Percentiles rank a stretch among this genome's conserved stretches.
Evolutionary conservation across 2,888 invertebrate species (phyloP).

Genomic region (Chrysotoxum bicinctum): DNA sequence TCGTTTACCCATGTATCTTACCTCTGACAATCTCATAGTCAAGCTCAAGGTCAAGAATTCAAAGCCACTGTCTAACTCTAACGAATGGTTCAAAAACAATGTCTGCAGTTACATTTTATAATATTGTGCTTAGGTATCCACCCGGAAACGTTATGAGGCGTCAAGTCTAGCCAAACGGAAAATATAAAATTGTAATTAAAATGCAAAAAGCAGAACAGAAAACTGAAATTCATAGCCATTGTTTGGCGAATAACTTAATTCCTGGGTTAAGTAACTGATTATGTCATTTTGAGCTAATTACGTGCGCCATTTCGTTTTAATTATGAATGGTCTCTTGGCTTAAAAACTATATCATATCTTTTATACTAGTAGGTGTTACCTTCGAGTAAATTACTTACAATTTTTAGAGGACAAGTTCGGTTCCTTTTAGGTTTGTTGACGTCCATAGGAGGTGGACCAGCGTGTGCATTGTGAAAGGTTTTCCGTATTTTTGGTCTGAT

Average conservation of each 20-base stretch:
- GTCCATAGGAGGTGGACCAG: slow-evolving; percentile 57
- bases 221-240: slow-evolving; percentile 44
- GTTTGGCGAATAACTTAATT: slow-evolving; percentile 40
- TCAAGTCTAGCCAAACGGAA: slow-evolving; percentile 38
- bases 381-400: slow-evolving; percentile 77
- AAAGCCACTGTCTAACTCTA: slow-evolving; percentile 7
- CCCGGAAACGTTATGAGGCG: slow-evolving; percentile 51
- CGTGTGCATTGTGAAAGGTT: slow-evolving; percentile 61
- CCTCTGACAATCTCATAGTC: slow-evolving; percentile 24
- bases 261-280: slow-evolving; percentile 27
- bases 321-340: neutral
- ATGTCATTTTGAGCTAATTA: slow-evolving; percentile 42
- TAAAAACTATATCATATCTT: neutral
- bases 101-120: slow-evolving; percentile 21
- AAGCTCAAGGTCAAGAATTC: slow-evolving; percentile 65
- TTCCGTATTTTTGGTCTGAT: slow-evolving; percentile 78
- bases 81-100: neutral
- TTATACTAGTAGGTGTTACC: neutral
- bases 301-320: neutral
- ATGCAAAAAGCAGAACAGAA: slow-evolving; percentile 48
- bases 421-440: slow-evolving; percentile 74
- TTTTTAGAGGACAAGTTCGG: slow-evolving; percentile 79
- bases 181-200: slow-evolving; percentile 27
- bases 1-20: neutral
- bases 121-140: neutral